Evolutionary conservation across 1,140 invertebrate species (phyloP).

Genomic region (Pseudomyrmex gracilis): DNA sequence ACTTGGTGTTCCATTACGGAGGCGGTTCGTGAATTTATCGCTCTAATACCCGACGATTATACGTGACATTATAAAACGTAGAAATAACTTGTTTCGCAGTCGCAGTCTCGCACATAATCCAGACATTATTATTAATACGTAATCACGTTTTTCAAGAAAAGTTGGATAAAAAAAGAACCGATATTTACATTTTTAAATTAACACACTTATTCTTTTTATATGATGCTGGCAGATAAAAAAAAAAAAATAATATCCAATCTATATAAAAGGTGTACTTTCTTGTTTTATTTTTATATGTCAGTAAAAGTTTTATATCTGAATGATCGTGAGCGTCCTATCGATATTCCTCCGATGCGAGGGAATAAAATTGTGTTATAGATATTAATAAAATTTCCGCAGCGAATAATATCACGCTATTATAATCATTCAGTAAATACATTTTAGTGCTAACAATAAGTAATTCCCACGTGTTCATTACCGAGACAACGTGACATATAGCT

Average conservation of each 20-base stretch:
- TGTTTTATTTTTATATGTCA: slow-evolving; percentile 20
- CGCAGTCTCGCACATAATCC: neutral
- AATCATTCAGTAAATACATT: slow-evolving; percentile 22
- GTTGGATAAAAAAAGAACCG: neutral
- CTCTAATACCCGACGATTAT: slow-evolving; percentile 38
- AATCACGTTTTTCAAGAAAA: neutral
- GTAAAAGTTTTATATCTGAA: too few species aligned
- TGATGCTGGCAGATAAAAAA: neutral
- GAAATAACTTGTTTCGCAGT: slow-evolving; percentile 23
- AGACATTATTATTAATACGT: slow-evolving; percentile 32
- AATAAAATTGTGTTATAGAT: too few species aligned
- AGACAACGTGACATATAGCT: slow-evolving; percentile 9
- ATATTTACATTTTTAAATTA: neutral
- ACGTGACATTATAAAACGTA: slow-evolving; percentile 33
- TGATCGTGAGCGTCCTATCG: too few species aligned
- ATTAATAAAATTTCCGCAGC: too few species aligned
- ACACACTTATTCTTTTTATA: neutral
- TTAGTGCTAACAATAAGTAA: slow-evolving; percentile 2
- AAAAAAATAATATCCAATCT: slow-evolving; percentile 1
- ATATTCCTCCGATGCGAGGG: too few species aligned
- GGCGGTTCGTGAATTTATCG: slow-evolving; percentile 38
- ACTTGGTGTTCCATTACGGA: slow-evolving; percentile 28
- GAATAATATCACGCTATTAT: neutral
- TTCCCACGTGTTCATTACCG: slow-evolving; percentile 23
- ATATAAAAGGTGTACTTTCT: neutral